Conservation (phyloP, 2,888 invertebrate species). For the Amiota minor region DNA sequence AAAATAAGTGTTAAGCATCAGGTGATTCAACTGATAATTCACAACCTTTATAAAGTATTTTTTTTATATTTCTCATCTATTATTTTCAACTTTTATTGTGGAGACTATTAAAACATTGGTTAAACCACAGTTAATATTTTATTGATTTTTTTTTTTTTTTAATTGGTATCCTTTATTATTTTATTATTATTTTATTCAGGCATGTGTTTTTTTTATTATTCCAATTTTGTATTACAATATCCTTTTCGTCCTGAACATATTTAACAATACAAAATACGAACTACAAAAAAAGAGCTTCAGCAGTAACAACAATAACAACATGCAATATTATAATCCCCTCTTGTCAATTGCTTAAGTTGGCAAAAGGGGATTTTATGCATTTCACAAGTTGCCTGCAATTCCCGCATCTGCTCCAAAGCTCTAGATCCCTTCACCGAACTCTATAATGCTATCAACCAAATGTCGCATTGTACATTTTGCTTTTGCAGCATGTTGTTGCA, state of each 20-base stretch:
- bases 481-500: background rate
- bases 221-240: background rate
- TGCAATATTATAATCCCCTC: constrained; percentile 3
- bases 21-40: too few species aligned
- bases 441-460: background rate
- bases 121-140: too few species aligned
- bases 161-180: too few species aligned
- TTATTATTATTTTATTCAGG: too few species aligned
- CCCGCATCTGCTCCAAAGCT: background rate
- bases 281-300: background rate
- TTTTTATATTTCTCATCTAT: too few species aligned
- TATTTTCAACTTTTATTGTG: too few species aligned
- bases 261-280: background rate
- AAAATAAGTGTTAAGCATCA: too few species aligned
- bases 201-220: background rate
- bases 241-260: background rate
- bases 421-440: background rate
- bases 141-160: too few species aligned
- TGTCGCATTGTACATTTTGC: background rate
- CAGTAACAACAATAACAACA: background rate
- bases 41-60: too few species aligned
- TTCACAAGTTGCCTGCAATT: constrained; percentile 18
- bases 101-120: too few species aligned
- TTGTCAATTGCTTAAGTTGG: constrained; percentile 17
- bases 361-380: constrained; percentile 17